These are phyloP conservation scores for Invenusta paracnida DNA, from an alignment of 2,888 invertebrate genomes.

Conservation along the genomic window DNA sequence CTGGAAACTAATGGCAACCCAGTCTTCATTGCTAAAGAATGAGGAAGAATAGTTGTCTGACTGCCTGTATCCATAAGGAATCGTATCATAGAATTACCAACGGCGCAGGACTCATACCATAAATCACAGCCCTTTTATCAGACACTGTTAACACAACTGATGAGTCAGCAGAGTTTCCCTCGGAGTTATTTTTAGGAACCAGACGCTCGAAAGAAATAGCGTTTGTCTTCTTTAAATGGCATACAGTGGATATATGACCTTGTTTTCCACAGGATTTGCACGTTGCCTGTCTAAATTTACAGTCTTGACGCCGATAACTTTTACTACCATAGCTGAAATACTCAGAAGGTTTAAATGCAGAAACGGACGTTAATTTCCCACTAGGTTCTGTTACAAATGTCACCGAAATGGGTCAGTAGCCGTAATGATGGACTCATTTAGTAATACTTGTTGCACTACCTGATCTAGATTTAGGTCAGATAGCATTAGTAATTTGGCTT, in stretches of 20 bases:
- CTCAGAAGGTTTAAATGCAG: background rate
- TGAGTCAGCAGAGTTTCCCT: background rate
- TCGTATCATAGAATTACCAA: constrained; percentile 11
- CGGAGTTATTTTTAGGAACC: background rate
- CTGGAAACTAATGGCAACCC: background rate
- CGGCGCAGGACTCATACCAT: constrained; percentile 9
- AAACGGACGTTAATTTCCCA: background rate
- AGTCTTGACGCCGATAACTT: constrained; percentile 6
- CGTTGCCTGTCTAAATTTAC: constrained; percentile 4
- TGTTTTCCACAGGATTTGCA: constrained; percentile 22
- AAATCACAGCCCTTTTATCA: constrained; percentile 17
- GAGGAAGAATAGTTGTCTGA: constrained; percentile 15
- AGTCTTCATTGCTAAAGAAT: background rate
- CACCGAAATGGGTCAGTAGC: constrained; percentile 19
- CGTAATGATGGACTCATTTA: constrained; percentile 8
- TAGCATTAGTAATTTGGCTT: background rate
- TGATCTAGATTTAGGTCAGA: background rate
- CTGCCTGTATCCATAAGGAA: background rate
- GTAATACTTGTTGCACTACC: background rate
- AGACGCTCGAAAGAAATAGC: constrained; percentile 22
- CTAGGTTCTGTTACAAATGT: background rate
- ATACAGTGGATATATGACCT: constrained; percentile 18
- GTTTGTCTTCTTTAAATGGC: background rate
- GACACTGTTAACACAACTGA: constrained; percentile 9
- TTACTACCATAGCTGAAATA: constrained; percentile 9